Conservation (phyloP, 2,113 vertebrate genomes). For the zebrafish (Danio rerio) region GRCz12tu NC_133192.1:7080001-7080500, state of each 20-base stretch:
- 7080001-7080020: constrained; percentile 91
- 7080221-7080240: constrained; percentile 94
- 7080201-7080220: constrained; percentile 95
- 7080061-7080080: constrained; percentile 98
- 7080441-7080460: no score
- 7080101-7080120: constrained; percentile 94
- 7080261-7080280: constrained; percentile 79
- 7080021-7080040: constrained; percentile 95
- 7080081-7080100: constrained; percentile 91
- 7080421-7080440: no score
- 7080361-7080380: no score
- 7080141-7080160: constrained; percentile 94
- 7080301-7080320: constrained; percentile 74
- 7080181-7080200: constrained; percentile 92
- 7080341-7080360: constrained; percentile 50
- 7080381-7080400: no score
- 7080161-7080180: constrained; percentile 96
- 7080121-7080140: constrained; percentile 96
- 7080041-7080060: constrained; percentile 98
- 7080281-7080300: constrained; percentile 77
- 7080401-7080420: no score
- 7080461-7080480: no score
- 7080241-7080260: constrained; percentile 81
- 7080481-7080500: no score
- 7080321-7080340: constrained; percentile 59